These are phyloP conservation scores for Trigoniulus corallinus DNA, from an alignment of 1,140 invertebrate species.

Conservation along the genomic window DNA sequence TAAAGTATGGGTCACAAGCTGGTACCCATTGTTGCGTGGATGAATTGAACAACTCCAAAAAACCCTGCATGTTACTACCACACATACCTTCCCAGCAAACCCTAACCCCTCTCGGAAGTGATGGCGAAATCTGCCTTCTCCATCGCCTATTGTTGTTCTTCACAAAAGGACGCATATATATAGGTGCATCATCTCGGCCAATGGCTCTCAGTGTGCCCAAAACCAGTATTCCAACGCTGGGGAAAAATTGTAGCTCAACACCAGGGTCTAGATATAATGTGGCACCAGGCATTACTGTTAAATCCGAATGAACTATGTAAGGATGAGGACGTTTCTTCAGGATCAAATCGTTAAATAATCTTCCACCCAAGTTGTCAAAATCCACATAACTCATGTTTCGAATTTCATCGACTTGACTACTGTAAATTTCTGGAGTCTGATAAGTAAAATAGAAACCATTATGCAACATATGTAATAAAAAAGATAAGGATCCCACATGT, in stretches of 20 bases:
- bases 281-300: constrained; percentile 86
- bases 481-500: too few relatives aligned
- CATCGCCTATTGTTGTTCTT: neutral
- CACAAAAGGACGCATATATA: constrained; percentile 57
- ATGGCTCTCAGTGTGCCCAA: constrained; percentile 75
- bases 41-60: constrained; percentile 85
- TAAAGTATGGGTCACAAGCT: constrained; percentile 88
- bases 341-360: constrained; percentile 53
- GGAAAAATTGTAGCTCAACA: constrained; percentile 82
- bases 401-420: constrained; percentile 10
- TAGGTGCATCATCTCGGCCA: constrained; percentile 59
- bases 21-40: constrained; percentile 94
- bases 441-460: too few relatives aligned
- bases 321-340: constrained; percentile 47
- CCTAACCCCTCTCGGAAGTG: constrained; percentile 13
- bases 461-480: too few relatives aligned
- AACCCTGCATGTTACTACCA: constrained; percentile 35
- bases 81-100: constrained; percentile 23
- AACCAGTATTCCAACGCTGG: constrained; percentile 92
- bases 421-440: constrained; percentile 19
- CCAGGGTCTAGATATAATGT: constrained; percentile 76
- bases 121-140: neutral
- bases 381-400: constrained; percentile 24
- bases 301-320: constrained; percentile 71
- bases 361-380: constrained; percentile 60